phyloP scores from a whole-genome alignment of 2,888 invertebrate genomes.

The Drosophila melanosoma region DNA sequence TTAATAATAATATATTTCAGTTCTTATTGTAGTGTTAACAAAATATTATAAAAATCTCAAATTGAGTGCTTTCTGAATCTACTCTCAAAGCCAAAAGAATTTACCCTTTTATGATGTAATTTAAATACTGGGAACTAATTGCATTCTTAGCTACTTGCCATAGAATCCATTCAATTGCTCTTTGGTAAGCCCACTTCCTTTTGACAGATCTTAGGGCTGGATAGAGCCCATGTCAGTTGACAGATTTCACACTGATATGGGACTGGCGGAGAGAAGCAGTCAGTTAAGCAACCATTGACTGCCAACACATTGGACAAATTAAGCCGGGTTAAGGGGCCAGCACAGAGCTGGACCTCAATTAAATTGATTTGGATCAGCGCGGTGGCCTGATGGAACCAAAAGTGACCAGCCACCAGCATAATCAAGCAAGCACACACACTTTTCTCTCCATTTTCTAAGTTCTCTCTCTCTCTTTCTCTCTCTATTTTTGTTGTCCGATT shows the following conservation, averaged over 20 bases:
- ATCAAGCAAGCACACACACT: conserved; percentile 29
- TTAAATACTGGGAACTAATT: not conserved
- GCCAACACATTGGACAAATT: conserved; percentile 63
- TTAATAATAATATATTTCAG: not conserved
- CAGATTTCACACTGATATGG: conserved; percentile 54
- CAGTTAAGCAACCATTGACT: conserved; percentile 35
- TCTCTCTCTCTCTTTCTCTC: not conserved
- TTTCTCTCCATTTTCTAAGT: not conserved
- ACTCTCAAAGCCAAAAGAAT: not conserved
- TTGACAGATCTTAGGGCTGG: conserved; percentile 26
- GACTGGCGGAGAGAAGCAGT: conserved; percentile 13
- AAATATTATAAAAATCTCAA: not conserved
- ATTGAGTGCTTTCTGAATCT: not conserved
- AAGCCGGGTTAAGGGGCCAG: conserved; percentile 63
- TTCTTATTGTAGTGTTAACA: not conserved
- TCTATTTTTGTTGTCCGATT: conserved; percentile 46
- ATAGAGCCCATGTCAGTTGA: conserved; percentile 30
- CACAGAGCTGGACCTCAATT: conserved; percentile 66
- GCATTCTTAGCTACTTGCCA: conserved; percentile 7
- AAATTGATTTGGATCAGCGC: conserved; percentile 77
- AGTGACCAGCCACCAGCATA: conserved; percentile 53
- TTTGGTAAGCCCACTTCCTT: conserved; percentile 48
- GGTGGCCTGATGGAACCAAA: conserved; percentile 28
- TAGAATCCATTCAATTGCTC: conserved; percentile 35
- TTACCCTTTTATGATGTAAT: not conserved